These are phyloP conservation scores for Ceratina calcarata DNA, from an alignment of 1,140 invertebrate species.

Conservation along the genomic window DNA sequence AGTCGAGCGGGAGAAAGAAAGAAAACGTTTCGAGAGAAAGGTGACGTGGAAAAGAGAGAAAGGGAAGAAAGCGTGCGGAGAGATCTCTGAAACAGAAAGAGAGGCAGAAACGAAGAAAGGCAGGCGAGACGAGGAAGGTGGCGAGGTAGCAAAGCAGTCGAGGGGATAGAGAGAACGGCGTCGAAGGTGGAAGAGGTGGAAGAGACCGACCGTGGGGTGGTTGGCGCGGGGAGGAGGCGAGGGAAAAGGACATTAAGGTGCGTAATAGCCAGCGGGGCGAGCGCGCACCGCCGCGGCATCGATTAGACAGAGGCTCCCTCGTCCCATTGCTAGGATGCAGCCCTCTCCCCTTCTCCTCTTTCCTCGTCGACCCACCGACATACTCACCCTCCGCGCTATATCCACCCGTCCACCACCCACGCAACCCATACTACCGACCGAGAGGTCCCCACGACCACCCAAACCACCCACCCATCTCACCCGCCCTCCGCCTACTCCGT, in stretches of 20 bases:
- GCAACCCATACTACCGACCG: slow-evolving; percentile 55
- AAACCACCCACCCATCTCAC: slow-evolving; percentile 63
- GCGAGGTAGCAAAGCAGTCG: slow-evolving; percentile 51
- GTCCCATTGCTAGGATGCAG: slow-evolving; percentile 72
- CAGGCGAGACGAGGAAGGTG: slow-evolving; percentile 53
- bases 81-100: not conserved
- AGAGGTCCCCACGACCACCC: slow-evolving; percentile 68
- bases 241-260: slow-evolving; percentile 80
- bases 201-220: slow-evolving; percentile 51
- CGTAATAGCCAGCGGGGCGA: slow-evolving; percentile 80
- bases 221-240: slow-evolving; percentile 54
- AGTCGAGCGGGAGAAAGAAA: slow-evolving; percentile 59
- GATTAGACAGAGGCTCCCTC: slow-evolving; percentile 78
- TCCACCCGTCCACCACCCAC: slow-evolving; percentile 63
- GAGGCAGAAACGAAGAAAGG: slow-evolving; percentile 53
- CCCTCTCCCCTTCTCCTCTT: slow-evolving; percentile 39
- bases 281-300: slow-evolving; percentile 79
- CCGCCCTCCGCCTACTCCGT: slow-evolving; percentile 69
- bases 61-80: slow-evolving; percentile 8
- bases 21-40: slow-evolving; percentile 42
- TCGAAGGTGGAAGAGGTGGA: slow-evolving; percentile 68
- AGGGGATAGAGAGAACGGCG: slow-evolving; percentile 47
- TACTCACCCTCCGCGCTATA: slow-evolving; percentile 56
- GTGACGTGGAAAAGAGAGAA: slow-evolving; percentile 39
- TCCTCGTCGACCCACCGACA: slow-evolving; percentile 54